Evolutionary conservation across 2,113 vertebrate genomes (phyloP).

Genomic region (Cinclus cinclus): DNA sequence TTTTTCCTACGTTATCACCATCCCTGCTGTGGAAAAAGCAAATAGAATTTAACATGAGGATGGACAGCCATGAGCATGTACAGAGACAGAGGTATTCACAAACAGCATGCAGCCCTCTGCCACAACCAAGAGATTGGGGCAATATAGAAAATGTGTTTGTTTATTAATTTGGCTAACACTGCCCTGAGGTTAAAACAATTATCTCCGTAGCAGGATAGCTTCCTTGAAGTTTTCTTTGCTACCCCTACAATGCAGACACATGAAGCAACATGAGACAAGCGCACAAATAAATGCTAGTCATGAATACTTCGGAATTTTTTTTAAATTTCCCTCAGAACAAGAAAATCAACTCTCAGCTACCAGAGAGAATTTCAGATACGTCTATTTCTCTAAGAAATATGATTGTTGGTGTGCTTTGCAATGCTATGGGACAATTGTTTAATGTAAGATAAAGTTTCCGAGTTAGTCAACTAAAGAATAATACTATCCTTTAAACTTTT

Average conservation of each 20-base stretch:
- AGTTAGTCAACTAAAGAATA: background rate
- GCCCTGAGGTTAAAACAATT: background rate
- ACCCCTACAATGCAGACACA: background rate
- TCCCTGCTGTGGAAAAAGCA: background rate
- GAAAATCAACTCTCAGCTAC: background rate
- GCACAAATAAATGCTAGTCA: background rate
- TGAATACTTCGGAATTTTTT: background rate
- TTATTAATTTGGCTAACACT: background rate
- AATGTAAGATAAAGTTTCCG: background rate
- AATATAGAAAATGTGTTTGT: fast-evolving
- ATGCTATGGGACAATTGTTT: background rate
- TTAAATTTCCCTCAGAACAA: background rate
- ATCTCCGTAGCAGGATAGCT: background rate
- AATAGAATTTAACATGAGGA: background rate
- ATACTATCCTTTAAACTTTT: background rate
- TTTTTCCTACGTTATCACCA: background rate
- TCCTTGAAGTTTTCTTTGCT: background rate
- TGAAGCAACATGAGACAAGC: background rate
- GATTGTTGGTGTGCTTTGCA: background rate
- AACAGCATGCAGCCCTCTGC: background rate
- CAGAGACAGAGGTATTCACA: background rate
- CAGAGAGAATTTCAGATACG: background rate
- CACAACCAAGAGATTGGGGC: background rate
- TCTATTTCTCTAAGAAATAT: background rate
- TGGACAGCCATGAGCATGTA: background rate